These are phyloP conservation scores for Rhyacophila evoluta DNA, from an alignment of 2,888 invertebrate species.

Conservation along the genomic window DNA sequence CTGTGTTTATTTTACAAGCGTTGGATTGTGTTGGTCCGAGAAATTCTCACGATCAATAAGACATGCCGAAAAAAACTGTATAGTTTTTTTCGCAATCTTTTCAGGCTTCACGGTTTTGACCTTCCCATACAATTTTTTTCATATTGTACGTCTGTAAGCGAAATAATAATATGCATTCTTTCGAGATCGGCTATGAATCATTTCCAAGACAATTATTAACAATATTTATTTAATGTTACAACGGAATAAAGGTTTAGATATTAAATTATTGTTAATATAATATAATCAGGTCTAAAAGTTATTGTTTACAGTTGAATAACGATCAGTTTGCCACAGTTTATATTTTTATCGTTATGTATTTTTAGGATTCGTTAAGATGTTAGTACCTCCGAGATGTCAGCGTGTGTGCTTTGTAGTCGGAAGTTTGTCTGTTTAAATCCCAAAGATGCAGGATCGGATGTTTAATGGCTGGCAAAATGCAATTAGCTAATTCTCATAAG, in stretches of 20 bases:
- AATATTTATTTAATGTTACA: background rate
- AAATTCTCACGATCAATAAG: constrained; percentile 3
- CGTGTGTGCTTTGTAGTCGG: no score
- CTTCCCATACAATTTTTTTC: background rate
- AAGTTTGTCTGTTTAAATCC: no score
- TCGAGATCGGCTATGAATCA: background rate
- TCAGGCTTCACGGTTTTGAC: background rate
- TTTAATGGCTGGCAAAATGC: no score
- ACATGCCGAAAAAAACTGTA: background rate
- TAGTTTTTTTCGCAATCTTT: background rate
- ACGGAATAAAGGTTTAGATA: background rate
- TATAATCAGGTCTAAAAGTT: no score
- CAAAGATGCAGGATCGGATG: no score
- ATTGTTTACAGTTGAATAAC: no score
- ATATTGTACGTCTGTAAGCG: background rate
- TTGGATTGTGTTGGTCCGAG: background rate
- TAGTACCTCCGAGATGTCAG: no score
- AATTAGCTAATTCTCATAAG: no score
- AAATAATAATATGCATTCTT: background rate
- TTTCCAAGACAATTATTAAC: background rate
- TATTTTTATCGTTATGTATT: no score
- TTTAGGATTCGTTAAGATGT: no score
- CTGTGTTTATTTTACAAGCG: background rate
- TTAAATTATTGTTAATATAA: no score
- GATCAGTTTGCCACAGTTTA: no score